Conservation (phyloP, 2,888 invertebrate species). For the Drosophila meridiana region DNA sequence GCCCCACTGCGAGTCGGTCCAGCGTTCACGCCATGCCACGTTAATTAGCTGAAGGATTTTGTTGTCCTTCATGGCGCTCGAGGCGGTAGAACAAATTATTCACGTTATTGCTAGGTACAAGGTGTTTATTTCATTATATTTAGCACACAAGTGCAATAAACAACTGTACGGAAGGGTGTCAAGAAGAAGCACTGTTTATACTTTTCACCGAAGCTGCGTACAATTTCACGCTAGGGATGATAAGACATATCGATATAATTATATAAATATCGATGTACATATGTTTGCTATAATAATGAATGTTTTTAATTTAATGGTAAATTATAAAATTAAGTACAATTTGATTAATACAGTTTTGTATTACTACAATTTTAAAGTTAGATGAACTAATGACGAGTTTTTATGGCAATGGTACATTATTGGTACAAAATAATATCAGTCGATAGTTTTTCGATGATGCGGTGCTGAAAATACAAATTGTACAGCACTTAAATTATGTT, state of each 20-base stretch:
- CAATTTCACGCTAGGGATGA: constrained; percentile 17
- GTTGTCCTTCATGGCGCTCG: constrained; percentile 81
- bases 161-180: constrained; percentile 1
- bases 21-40: constrained; percentile 96
- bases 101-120: not conserved
- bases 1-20: constrained; percentile 98
- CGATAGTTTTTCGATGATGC: constrained; percentile 6
- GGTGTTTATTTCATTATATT: constrained; percentile 25
- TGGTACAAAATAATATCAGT: constrained; percentile 1
- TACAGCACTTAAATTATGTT: not conserved
- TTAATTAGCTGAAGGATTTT: constrained; percentile 88
- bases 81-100: not conserved
- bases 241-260: constrained; percentile 5
- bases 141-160: constrained; percentile 4
- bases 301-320: not conserved
- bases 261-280: not conserved
- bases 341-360: not conserved
- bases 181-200: constrained; percentile 37
- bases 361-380: not conserved
- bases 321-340: not conserved
- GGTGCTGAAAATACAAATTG: not conserved
- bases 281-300: not conserved
- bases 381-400: not conserved
- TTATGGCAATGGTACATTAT: not conserved
- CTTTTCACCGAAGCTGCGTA: constrained; percentile 8